Evolutionary conservation across 2,888 invertebrate genomes (phyloP), one percentile per base, ranked within the genome.

Genomic region (Mylabris sibirica): DNA sequence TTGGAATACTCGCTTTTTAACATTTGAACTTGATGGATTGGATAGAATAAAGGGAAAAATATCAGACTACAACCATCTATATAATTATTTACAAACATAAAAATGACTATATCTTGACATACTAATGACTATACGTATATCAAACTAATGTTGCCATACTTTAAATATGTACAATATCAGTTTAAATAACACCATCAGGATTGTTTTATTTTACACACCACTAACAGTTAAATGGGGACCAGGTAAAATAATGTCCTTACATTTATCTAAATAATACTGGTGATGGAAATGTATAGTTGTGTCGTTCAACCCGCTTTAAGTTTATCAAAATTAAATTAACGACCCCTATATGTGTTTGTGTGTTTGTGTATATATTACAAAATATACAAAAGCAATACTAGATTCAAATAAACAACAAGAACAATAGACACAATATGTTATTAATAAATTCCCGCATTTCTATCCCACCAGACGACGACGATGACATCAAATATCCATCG

Each of bases 401-500:
- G n/a, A 30, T 70, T 70, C 70, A 70, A 59, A 67, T 67, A 57
- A 64, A 70, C 59, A 66, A 20, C 22, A 44, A 44, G 34, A 26
- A 26, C 26, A 53, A 53, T 22, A 24, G 24, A 17, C 49, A 49
- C 26, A 57, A 26, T 57, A 24, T 57, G 26, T 14, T 11, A 14
- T 57, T 26, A 12, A 49, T 20, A 49, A 26, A n/a, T 12, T 26
- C 14, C 12, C 14, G 24, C 26, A 57, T 57, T 26, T 24, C 57
- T 26, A 57, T 4, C 14, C 24, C 12, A 22, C 24, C 20, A 12
- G 65, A 17, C 9, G 61, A 35, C 12, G 62, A 64, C 14, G 72
- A 65, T 2, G 72, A 73, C 59, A 73, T 69, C 24, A 67, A 63
- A 71, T 75, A 78, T 53, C 75, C 76, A 59, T 75, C 77, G 65